Evolutionary conservation across 2,888 invertebrate species (phyloP), one percentile per base, ranked within the genome.

Genomic region (Drosophila peninsularis): DNA sequence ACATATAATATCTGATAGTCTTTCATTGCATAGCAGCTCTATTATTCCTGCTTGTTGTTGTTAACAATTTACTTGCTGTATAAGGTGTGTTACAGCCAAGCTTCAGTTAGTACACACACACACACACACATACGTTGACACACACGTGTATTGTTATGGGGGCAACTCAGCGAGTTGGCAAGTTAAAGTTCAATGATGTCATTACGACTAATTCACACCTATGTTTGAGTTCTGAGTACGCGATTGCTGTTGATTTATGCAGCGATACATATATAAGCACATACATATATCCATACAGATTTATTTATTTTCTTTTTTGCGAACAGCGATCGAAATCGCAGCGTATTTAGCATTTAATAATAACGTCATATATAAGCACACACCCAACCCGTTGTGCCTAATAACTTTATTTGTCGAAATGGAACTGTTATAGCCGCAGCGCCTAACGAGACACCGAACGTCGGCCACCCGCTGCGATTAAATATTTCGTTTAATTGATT

Each of bases 121-220:
- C 42, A 47, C 44, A 54, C 44, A 54, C 42, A 13, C 63, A 32
- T 14, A 14, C 32, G 36, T 5, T 17, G 32, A 36, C 41, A 53
- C 44, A 63, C 39, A 27, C 61, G 61, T 71, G 34, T 21, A 36
- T 52, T n/a, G 67, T 56, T 49, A 53, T 21, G 54, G 65, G 56
- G 57, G 61, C 65, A 60, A 71, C 79, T 80, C 78, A 69, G 45
- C 67, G 62, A 74, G 71, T 70, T 88, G 73, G 71, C 83, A 71
- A 84, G 88, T 88, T 84, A 89, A 85, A 89, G 85, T 85, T 89
- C 88, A 85, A 84, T 85, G 85, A 85, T 89, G 85, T 85, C 85
- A 89, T 85, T 85, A 89, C 82, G 75, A 82, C 87, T 89, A 84
- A 89, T 87, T 87, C 89, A 89, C 89, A 89, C 89, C 85, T 89